Conservation (phyloP, 2,888 invertebrate species). For the Chelonus formosanus region DNA sequence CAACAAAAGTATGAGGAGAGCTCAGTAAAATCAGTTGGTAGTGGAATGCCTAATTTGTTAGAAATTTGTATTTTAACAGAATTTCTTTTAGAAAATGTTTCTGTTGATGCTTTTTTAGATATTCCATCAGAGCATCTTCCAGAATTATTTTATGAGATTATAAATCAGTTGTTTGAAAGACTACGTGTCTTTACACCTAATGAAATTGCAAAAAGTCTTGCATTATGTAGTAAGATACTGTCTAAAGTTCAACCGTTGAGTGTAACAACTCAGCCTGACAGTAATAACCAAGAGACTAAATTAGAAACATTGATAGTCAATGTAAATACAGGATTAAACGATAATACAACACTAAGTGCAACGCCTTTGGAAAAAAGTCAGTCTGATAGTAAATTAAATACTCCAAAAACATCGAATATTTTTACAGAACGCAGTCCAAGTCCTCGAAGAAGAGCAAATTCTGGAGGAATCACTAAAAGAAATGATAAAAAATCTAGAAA, state of each 20-base stretch:
- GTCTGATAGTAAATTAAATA: slow-evolving; percentile 73
- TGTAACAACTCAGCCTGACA: slow-evolving; percentile 62
- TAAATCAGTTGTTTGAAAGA: slow-evolving; percentile 70
- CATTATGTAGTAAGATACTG: slow-evolving; percentile 77
- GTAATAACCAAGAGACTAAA: slow-evolving; percentile 45
- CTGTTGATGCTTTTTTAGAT: slow-evolving; percentile 79
- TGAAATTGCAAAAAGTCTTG: slow-evolving; percentile 74
- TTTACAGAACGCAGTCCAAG: slow-evolving; percentile 57
- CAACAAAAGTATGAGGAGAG: slow-evolving; percentile 47
- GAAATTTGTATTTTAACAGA: slow-evolving; percentile 79
- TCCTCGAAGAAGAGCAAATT: slow-evolving; percentile 60
- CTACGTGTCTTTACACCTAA: slow-evolving; percentile 68
- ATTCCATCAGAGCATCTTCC: slow-evolving; percentile 82
- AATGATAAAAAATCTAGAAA: slow-evolving; percentile 70
- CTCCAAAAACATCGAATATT: slow-evolving; percentile 53
- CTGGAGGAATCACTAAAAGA: slow-evolving; percentile 64
- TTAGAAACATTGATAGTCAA: slow-evolving; percentile 6
- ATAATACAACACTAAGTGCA: slow-evolving; percentile 40
- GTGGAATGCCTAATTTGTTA: slow-evolving; percentile 71
- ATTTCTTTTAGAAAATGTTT: slow-evolving; percentile 79
- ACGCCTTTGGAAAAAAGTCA: slow-evolving; percentile 72
- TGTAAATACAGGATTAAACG: neutral
- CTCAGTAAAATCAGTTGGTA: slow-evolving; percentile 69
- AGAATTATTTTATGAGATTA: slow-evolving; percentile 76
- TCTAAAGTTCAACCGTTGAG: slow-evolving; percentile 78